Percentiles rank a stretch among this genome's conserved stretches.
These are phyloP conservation scores for Apistogramma diplotaenia DNA, from an alignment of 2,113 vertebrate genomes.

Conservation along the genomic window DNA sequence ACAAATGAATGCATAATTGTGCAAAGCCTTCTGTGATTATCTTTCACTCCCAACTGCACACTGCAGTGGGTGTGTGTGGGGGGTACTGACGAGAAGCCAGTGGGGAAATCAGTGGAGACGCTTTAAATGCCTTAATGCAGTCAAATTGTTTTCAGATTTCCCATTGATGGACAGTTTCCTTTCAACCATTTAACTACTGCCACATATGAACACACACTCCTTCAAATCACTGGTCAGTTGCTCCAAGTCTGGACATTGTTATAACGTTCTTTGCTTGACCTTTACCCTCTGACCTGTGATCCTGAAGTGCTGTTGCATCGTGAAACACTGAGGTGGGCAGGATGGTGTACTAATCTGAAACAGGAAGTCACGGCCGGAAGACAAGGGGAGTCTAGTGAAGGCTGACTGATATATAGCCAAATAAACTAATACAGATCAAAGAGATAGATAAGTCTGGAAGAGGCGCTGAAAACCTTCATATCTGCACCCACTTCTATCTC, in stretches of 20 bases:
- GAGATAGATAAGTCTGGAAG: conserved; percentile 52
- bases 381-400: conserved; percentile 47
- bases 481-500: neutral
- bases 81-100: conserved; percentile 60
- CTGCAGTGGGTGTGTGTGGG: conserved; percentile 49
- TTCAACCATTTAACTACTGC: conserved; percentile 72
- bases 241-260: conserved; percentile 77
- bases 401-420: conserved; percentile 71
- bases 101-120: conserved; percentile 73
- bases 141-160: conserved; percentile 81
- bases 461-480: conserved; percentile 22
- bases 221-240: conserved; percentile 45
- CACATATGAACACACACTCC: conserved; percentile 47
- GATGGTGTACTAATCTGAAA: conserved; percentile 60
- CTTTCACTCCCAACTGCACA: conserved; percentile 15
- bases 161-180: conserved; percentile 75
- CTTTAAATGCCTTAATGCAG: conserved; percentile 75
- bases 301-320: conserved; percentile 62
- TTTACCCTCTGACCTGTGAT: conserved; percentile 73
- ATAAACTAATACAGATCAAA: conserved; percentile 73
- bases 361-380: conserved; percentile 61
- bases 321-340: conserved; percentile 68
- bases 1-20: conserved; percentile 58
- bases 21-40: conserved; percentile 53
- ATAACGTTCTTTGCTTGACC: conserved; percentile 67